Base-by-base conservation (phyloP, 2,113 vertebrate genomes). In the Carollia perspicillata region DNA sequence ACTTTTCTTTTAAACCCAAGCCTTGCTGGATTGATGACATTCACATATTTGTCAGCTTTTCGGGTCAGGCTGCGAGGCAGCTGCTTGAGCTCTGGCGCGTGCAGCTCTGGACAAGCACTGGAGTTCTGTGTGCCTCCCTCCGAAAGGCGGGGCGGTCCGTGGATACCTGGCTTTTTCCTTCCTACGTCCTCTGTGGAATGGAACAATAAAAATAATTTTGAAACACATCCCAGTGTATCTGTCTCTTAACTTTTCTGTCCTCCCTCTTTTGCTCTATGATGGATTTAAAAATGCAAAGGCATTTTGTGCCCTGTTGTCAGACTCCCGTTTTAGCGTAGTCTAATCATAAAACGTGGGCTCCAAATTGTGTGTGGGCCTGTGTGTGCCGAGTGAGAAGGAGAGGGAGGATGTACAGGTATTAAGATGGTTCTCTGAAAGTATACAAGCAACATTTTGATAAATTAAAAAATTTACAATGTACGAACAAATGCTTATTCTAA, bases 191-290 rank as follows among this genome's bases (percentile, higher is more conserved):
- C 96, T 98, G 98, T 98, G 97, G 96, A 98, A 98, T 98, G 98
- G 97, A 98, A 98, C 66, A 97, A 98, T 98, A 98, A 98, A 98
- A 98, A 87, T 97, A 96, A 96, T 98, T 98, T 98, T 96, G 97
- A 98, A 98, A 97, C 95, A 94, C 12, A 10, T 84, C 89, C 84
- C 75, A 77, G 14, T 14, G 71, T 96, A 90, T 95, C 44, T 92
- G 90, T 95, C 87, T 96, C 71, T 28, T 97, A 6, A 78, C 95
- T 98, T 89, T 90, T 75, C 58, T 89, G 95, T 94, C 28, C 68
- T 94, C 18, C 33, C 12, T 96, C 33, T 9, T 91, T 80, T 92
- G 40, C 60, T 92, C 2, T 89, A 12, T 79, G 13, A 42, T 66
- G 9, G 92, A 63, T 22, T 58, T 92, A 23, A 88, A 92, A 44